Evolutionary conservation across 92 coral and sea anemone genomes (phyloP).

Genomic region (Ricordea florida): DNA sequence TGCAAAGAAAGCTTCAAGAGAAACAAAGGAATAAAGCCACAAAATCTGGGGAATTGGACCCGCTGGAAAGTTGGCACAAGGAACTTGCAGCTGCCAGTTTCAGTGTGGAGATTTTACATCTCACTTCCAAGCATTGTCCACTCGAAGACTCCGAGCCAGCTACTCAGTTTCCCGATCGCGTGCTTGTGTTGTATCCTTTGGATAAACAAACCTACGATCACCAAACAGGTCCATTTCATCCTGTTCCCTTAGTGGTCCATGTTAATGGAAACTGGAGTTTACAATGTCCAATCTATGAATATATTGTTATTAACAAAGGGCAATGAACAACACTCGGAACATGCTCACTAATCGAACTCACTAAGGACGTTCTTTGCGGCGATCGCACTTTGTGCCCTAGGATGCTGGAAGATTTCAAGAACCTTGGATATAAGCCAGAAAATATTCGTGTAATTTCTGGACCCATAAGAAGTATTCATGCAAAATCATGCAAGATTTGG

Average conservation of each 20-base stretch:
- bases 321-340: neutral
- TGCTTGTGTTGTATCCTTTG: neutral
- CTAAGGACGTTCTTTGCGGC: neutral
- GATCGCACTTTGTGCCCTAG: neutral
- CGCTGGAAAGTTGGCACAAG: neutral
- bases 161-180: neutral
- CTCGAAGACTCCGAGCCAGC: neutral
- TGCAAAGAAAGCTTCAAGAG: neutral
- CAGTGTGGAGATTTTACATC: neutral
- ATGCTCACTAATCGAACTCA: neutral
- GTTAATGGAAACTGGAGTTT: neutral
- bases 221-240: constrained; percentile 10
- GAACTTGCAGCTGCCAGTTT: neutral
- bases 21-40: too few species aligned
- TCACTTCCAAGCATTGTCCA: neutral
- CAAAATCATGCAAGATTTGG: neutral
- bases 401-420: constrained; percentile 1
- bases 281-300: neutral
- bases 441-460: constrained; percentile 11
- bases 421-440: neutral
- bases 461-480: neutral
- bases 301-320: neutral
- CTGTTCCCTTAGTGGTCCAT: neutral
- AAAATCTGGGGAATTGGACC: neutral
- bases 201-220: constrained; percentile 17